These are phyloP conservation scores for Pangasius larnaudii DNA, from an alignment of 2,797 vertebrate species.

Conservation along the genomic window DNA sequence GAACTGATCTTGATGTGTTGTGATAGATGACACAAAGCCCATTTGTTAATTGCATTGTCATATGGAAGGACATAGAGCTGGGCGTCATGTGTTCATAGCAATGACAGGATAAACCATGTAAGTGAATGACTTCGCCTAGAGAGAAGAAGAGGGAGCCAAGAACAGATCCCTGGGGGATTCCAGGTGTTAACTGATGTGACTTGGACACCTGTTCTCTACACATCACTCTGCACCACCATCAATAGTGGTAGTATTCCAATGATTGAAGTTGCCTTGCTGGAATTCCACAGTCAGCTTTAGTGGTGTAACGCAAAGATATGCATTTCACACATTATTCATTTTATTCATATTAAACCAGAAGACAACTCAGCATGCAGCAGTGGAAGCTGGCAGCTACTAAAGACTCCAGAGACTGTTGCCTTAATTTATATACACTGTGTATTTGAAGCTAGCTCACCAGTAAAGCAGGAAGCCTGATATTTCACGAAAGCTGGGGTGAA, in stretches of 20 bases:
- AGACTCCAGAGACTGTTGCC: background rate
- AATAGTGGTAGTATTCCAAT: too few species aligned
- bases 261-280: too few species aligned
- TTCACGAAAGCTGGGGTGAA: background rate
- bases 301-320: background rate
- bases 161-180: background rate
- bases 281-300: background rate
- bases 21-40: background rate
- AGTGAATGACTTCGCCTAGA: background rate
- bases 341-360: background rate
- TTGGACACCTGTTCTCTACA: background rate
- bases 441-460: background rate
- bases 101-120: background rate
- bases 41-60: background rate
- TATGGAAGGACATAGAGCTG: background rate
- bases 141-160: background rate
- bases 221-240: background rate
- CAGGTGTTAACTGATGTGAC: background rate
- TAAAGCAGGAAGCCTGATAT: background rate
- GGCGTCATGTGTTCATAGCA: background rate
- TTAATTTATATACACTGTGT: background rate
- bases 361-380: background rate
- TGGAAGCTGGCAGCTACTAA: constrained; percentile 11
- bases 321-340: background rate
- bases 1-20: background rate